A percentile compares a stretch with the other conserved stretches of the same genome.
These are phyloP conservation scores for Indri indri DNA, from an alignment of 2,113 vertebrate genomes.

Conservation along the genomic window DNA sequence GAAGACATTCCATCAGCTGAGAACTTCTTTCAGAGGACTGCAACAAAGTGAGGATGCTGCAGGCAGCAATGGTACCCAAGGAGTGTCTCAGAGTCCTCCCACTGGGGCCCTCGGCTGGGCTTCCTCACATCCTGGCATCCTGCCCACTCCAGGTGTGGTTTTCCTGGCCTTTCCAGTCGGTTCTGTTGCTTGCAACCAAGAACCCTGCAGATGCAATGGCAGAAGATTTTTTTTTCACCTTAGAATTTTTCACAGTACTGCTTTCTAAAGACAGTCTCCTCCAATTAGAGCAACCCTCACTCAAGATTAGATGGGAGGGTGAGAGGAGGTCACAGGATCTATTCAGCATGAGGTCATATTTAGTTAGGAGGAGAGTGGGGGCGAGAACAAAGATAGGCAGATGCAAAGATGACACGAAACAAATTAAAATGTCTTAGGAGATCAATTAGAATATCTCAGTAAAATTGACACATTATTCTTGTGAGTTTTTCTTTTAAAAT, in stretches of 20 bases:
- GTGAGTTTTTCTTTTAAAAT: slow-evolving; percentile 46
- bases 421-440: slow-evolving; percentile 19
- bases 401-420: slow-evolving; percentile 1
- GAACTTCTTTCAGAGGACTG: neutral
- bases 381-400: neutral
- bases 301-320: neutral
- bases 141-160: neutral
- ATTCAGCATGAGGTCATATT: neutral
- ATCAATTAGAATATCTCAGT: neutral
- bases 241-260: slow-evolving; percentile 41
- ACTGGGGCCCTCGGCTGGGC: accelerated
- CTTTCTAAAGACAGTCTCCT: slow-evolving; percentile 43
- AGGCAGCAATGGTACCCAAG: neutral
- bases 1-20: neutral
- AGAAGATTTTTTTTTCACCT: neutral
- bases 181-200: neutral
- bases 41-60: neutral
- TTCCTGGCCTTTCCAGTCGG: neutral
- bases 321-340: slow-evolving; percentile 1
- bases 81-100: neutral
- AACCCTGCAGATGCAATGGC: neutral
- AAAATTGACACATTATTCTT: slow-evolving; percentile 18
- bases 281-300: slow-evolving; percentile 30
- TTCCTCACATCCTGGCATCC: neutral
- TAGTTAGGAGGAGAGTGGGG: neutral